Percentiles rank a stretch among this genome's conserved stretches.
These are phyloP conservation scores for Halictus ligatus DNA, from an alignment of 2,888 invertebrate genomes.

Conservation along the genomic window DNA sequence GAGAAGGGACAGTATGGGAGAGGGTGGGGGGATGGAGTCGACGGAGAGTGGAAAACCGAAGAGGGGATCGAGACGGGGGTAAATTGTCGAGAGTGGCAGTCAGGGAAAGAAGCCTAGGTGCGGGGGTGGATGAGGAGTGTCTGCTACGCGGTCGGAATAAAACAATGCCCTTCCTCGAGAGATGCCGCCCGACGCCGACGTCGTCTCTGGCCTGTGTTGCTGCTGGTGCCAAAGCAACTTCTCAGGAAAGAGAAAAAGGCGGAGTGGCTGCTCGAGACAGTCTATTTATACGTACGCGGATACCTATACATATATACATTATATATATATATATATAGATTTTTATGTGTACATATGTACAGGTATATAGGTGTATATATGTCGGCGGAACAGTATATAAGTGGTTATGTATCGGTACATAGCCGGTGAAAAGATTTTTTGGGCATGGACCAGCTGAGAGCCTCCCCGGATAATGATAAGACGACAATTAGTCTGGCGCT, in stretches of 20 bases:
- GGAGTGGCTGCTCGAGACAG: constrained; percentile 83
- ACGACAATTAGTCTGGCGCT: constrained; percentile 48
- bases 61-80: constrained; percentile 72
- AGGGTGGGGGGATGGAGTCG: constrained; percentile 37
- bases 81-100: constrained; percentile 81
- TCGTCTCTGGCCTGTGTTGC: constrained; percentile 60
- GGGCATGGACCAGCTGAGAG: constrained; percentile 44
- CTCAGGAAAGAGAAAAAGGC: constrained; percentile 72
- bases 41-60: constrained; percentile 54
- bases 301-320: constrained; percentile 16
- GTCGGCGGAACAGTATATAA: neutral
- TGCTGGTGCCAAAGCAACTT: constrained; percentile 58
- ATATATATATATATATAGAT: neutral
- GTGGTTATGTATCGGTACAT: constrained; percentile 17
- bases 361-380: constrained; percentile 6
- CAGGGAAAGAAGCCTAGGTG: constrained; percentile 70
- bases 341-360: neutral
- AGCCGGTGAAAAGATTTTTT: constrained; percentile 50
- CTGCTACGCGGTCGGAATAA: constrained; percentile 83
- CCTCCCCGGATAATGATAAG: constrained; percentile 50
- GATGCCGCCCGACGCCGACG: constrained; percentile 76
- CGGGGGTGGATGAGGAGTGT: constrained; percentile 79
- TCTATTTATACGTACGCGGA: constrained; percentile 43
- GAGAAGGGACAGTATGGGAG: neutral
- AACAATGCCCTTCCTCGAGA: constrained; percentile 82